phyloP scores from a whole-genome alignment of 2,888 invertebrate genomes.

The Meghimatium bilineatum region DNA sequence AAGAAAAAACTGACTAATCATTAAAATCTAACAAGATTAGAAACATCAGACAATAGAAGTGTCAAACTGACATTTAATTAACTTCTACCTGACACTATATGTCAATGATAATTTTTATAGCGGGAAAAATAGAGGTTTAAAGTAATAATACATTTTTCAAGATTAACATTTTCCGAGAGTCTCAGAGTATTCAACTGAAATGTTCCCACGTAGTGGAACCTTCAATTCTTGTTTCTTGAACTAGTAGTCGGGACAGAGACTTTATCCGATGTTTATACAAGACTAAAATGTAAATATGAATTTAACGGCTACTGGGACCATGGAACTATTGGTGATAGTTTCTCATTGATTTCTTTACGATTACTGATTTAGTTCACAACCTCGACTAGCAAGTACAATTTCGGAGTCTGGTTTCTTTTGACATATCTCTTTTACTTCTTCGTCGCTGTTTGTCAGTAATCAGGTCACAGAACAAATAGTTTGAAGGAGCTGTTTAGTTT shows the following conservation, averaged over 20 bases:
- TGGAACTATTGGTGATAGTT: neutral
- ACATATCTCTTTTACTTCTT: too few species aligned
- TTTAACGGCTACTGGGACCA: neutral
- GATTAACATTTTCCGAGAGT: neutral
- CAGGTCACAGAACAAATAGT: too few species aligned
- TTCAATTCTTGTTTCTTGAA: neutral
- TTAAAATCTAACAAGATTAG: too few species aligned
- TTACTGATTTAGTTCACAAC: neutral
- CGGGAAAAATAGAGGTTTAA: too few species aligned
- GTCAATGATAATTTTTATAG: too few species aligned
- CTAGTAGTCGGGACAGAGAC: neutral
- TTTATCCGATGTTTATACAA: conserved; percentile 7
- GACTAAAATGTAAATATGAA: neutral
- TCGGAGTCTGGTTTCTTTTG: neutral
- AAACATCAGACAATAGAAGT: too few species aligned
- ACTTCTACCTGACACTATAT: too few species aligned
- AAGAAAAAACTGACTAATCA: too few species aligned
- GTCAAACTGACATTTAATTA: too few species aligned
- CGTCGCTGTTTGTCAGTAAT: too few species aligned
- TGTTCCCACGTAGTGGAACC: neutral
- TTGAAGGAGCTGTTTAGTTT: too few species aligned
- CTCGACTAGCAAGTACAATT: neutral
- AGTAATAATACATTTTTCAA: too few species aligned
- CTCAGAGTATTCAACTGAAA: neutral
- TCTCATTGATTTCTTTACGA: neutral